These are phyloP conservation scores for Achroia grisella DNA, from an alignment of 1,140 invertebrate species.

Conservation along the genomic window DNA sequence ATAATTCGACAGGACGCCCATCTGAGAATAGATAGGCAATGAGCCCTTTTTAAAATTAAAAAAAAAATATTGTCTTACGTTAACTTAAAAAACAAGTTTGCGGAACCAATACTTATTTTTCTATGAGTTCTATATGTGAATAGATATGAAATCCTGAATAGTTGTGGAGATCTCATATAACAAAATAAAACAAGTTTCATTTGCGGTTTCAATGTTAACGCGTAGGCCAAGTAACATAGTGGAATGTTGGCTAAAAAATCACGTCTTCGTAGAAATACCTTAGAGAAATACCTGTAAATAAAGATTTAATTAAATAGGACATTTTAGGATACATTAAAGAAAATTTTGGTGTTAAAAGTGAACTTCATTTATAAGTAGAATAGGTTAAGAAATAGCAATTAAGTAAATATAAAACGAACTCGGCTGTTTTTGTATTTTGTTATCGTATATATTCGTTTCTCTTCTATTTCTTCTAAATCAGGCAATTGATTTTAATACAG, in stretches of 20 bases:
- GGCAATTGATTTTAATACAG: too few species aligned
- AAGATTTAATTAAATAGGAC: conserved; percentile 3
- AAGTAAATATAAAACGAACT: too few species aligned
- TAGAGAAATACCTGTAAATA: conserved; percentile 54
- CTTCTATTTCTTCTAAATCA: too few species aligned
- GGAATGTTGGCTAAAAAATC: conserved; percentile 60
- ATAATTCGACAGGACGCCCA: too few species aligned
- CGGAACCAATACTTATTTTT: conserved; percentile 53
- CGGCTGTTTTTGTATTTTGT: too few species aligned
- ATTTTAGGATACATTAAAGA: too few species aligned
- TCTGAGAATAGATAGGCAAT: too few species aligned
- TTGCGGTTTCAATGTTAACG: conserved; percentile 22
- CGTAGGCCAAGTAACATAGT: conserved; percentile 50
- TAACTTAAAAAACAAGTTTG: conserved; percentile 58
- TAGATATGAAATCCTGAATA: conserved; percentile 59
- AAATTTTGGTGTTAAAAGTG: too few species aligned
- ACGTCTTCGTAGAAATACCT: conserved; percentile 40
- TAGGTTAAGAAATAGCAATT: too few species aligned
- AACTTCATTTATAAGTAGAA: too few species aligned
- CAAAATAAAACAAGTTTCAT: conserved; percentile 45
- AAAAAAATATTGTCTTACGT: conserved; percentile 34
- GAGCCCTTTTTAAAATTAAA: neutral
- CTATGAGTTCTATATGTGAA: conserved; percentile 56
- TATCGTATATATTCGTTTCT: too few species aligned
- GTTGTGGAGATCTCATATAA: conserved; percentile 51